Base-by-base conservation (phyloP, 1,140 invertebrate species). In the Aphelenchoides fujianensis region DNA sequence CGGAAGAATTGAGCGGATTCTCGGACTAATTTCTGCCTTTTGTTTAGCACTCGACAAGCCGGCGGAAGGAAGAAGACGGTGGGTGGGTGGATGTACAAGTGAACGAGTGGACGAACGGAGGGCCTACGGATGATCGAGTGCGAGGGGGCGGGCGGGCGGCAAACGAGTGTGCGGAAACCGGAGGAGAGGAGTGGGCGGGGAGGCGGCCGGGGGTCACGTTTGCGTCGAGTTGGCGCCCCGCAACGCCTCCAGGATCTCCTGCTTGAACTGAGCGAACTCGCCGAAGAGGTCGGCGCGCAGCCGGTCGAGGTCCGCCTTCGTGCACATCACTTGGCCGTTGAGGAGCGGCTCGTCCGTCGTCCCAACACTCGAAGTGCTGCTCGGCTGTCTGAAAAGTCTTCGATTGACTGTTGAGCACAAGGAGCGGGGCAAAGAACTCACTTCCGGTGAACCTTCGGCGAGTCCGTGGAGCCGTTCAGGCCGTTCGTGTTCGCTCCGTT, bases 1-100 rank as follows among this genome's bases (percentile, higher is more conserved):
- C n/a, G n/a, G 5, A 7, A 59, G 5, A 59, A 59, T 59, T 59
- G 55, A 59, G 55, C 55, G 5, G 34, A 59, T 59, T 59, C 55
- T 5, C 19, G n/a, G n/a, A n/a, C n/a, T n/a, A n/a, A n/a, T n/a
- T n/a, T n/a, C 23, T 59, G 28, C 27, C 5, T 59, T 59, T 59
- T 59, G 55, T 59, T 5, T 59, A 59, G 19, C 19, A 59, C 5
- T 59, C 55, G 34, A 16, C 27, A 7, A 32, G 34, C 28, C 5
- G 5, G 5, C 12, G 34, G 34, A 19, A 7, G 55, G 12, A 23
- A 48, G 23, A 16, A 16, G 41, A 48, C 41, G n/a, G n/a, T n/a
- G n/a, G n/a, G n/a, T n/a, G n/a, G n/a, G n/a, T n/a, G n/a, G 41
- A 48, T 48, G 23, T 48, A 48, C 12, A 48, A 48, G 41, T 48